Base-by-base conservation (phyloP, 1,140 invertebrate species). In the Aphaenogaster rudis region DNA sequence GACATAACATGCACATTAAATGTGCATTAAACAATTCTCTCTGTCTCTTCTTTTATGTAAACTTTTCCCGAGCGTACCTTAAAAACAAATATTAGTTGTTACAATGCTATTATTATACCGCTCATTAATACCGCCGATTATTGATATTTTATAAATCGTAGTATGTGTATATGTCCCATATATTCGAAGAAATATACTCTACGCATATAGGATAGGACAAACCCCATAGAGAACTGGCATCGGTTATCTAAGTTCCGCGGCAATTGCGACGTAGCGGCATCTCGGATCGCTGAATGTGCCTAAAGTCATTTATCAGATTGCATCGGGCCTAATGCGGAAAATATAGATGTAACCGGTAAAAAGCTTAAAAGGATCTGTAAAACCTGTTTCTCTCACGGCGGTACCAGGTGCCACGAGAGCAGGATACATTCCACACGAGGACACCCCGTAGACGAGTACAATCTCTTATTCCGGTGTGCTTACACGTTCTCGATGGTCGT, bases 361-460 rank as follows among this genome's bases (percentile, higher is more conserved):
- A 59, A 74, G 39, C 67, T 74, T 59, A 74, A 72, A 72, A 72
- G 52, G 52, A 48, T 74, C 28, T 48, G 52, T 72, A 61, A 69
- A 82, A 74, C 54, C 67, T 72, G 67, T 82, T 82, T 45, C 67
- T 57, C 50, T 59, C 69, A 57, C 50, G 42, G n/a, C n/a, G 21
- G 11, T 59, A 57, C 28, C 39, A 74, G 21, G 36, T 74, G 39
- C 39, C 54, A 59, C 52, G 9, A 13, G 28, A 74, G 52, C 52
- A 42, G 48, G 6, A 48, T 52, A 48, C 45, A n/a, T 88, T 89
- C 48, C 17, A 13, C 57, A 13, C 7, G 17, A 33, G 21, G 39
- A 78, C 90, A 90, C 81, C 81, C 54, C 54, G 21, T 91, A 81
- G 21, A 57, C 61, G 63, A 6, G 39, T 72, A 78, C 69, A 59